Base-by-base conservation (phyloP, 2,113 vertebrate genomes). In the Zeus faber region DNA sequence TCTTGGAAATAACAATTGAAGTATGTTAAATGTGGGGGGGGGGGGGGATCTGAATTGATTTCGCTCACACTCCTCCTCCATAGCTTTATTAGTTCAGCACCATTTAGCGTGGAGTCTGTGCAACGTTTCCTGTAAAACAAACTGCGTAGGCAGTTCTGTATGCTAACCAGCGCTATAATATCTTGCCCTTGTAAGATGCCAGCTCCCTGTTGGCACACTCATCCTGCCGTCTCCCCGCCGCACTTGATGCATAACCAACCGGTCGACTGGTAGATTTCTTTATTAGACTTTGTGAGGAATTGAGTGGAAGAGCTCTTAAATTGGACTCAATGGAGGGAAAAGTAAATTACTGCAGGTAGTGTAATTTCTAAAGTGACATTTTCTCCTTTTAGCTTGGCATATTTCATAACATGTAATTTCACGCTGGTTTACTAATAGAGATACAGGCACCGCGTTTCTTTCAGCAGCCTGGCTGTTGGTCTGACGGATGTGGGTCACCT, bases 321-420 rank as follows among this genome's bases (percentile, higher is more conserved):
- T 67, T 77, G 72, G 76, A 74, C 60, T 66, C 66, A 72, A 25
- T 68, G 65, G 55, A 72, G 76, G 54, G 49, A 80, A 71, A 76
- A 3, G 62, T 16, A 70, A 70, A 76, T 70, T 60, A 65, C 61
- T 35, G 51, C 43, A 57, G 40, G 53, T 40, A 69, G n/a, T n/a
- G n/a, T n/a, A n/a, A n/a, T n/a, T n/a, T n/a, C n/a, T n/a, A n/a
- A n/a, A n/a, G n/a, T n/a, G n/a, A n/a, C 2, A 17, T 35, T 6
- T 44, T 62, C n/a, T 47, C 40, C 21, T 25, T 11, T 14, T 35
- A 52, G 45, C 16, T 7, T 44, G 33, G 13, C 33, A 1, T 66
- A 66, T 52, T 21, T 64, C 24, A 40, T 76, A 49, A 54, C 62
- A 71, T 63, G 58, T 72, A 67, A 82, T 86, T 84, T 82, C 75